These are phyloP conservation scores for Probaryconus sp. DNA, from an alignment of 1,140 invertebrate genomes.

Conservation along the genomic window DNA sequence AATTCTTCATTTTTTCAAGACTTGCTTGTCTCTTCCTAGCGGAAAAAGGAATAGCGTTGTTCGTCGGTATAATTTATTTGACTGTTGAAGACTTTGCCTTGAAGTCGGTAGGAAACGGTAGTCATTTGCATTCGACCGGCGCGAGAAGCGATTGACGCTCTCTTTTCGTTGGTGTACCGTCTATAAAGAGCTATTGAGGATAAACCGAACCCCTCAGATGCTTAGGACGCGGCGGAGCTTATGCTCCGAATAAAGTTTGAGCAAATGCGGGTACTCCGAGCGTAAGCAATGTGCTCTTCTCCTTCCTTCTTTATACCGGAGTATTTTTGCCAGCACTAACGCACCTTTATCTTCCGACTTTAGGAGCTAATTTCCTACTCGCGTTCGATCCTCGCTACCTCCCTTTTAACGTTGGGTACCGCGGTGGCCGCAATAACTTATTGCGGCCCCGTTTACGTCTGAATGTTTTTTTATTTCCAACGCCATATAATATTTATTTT, in stretches of 20 bases:
- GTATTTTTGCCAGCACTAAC: conserved; percentile 22
- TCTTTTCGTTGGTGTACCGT: conserved; percentile 48
- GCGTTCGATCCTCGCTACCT: conserved; percentile 53
- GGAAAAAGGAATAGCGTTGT: conserved; percentile 40
- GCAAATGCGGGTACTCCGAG: conserved; percentile 49
- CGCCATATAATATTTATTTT: conserved; percentile 73
- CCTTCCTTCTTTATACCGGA: conserved; percentile 30
- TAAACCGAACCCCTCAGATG: conserved; percentile 56
- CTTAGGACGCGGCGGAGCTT: conserved; percentile 48
- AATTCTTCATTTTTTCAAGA: conserved; percentile 36
- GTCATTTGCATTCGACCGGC: conserved; percentile 58
- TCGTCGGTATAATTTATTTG: conserved; percentile 57
- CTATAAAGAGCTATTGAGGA: conserved; percentile 60
- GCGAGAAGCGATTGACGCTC: conserved; percentile 58
- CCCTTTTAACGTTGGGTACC: conserved; percentile 54
- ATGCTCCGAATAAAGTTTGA: conserved; percentile 61
- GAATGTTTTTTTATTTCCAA: conserved; percentile 62
- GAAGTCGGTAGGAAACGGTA: conserved; percentile 47
- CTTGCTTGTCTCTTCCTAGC: conserved; percentile 27
- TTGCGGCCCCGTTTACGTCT: conserved; percentile 59
- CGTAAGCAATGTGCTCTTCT: conserved; percentile 45
- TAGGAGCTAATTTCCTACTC: conserved; percentile 62
- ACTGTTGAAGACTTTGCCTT: conserved; percentile 30
- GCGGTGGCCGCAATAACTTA: conserved; percentile 64
- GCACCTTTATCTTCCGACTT: conserved; percentile 59